These are phyloP conservation scores for Phengaris alcon DNA, from an alignment of 2,888 invertebrate genomes.

Conservation along the genomic window DNA sequence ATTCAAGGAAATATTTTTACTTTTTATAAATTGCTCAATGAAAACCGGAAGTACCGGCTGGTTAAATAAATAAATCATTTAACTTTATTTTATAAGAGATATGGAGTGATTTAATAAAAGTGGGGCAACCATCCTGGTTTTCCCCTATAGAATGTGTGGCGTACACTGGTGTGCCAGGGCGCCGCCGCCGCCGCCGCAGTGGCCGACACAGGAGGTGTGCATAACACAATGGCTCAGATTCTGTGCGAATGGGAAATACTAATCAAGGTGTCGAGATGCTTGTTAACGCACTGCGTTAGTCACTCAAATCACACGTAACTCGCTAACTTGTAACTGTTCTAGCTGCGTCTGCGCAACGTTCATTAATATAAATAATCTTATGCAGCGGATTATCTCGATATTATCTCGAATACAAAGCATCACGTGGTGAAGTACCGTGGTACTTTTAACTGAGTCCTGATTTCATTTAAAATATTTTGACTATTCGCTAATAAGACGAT, in stretches of 20 bases:
- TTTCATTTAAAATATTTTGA: not conserved
- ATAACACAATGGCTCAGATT: conserved; percentile 54
- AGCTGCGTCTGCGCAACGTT: not conserved
- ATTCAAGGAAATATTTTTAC: too few relatives aligned
- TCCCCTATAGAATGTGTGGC: conserved; percentile 12
- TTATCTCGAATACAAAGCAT: too few relatives aligned
- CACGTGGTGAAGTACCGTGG: not conserved
- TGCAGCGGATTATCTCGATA: not conserved
- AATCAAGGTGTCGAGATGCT: conserved; percentile 55
- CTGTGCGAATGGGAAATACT: conserved; percentile 61
- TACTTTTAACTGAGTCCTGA: not conserved
- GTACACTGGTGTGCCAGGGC: conserved; percentile 10
- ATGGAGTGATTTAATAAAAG: too few relatives aligned
- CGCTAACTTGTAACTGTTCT: conserved; percentile 19
- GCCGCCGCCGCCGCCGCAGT: not conserved
- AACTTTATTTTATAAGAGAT: too few relatives aligned
- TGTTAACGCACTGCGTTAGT: conserved; percentile 52
- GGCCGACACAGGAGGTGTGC: conserved; percentile 30
- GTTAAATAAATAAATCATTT: too few relatives aligned
- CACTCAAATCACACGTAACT: conserved; percentile 33
- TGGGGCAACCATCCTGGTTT: too few relatives aligned
- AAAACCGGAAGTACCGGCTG: too few relatives aligned
- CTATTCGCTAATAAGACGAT: not conserved
- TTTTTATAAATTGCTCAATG: too few relatives aligned
- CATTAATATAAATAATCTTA: not conserved